Evolutionary conservation across 2,888 invertebrate genomes (phyloP).

Genomic region (Drosophila monieri): DNA sequence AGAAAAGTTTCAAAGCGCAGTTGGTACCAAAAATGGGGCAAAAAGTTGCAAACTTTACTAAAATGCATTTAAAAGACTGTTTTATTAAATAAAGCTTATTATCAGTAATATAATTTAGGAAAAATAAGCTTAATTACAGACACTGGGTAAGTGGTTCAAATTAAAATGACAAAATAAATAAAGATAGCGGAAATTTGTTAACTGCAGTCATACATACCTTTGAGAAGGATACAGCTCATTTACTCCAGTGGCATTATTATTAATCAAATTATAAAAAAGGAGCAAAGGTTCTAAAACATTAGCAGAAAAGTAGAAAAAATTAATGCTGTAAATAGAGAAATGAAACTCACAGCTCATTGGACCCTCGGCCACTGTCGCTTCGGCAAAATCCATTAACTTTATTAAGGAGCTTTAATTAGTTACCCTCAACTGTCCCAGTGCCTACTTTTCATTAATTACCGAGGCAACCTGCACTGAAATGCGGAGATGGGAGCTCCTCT

Average conservation of each 20-base stretch:
- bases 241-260: constrained; percentile 19
- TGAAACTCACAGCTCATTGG: constrained; percentile 55
- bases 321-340: constrained; percentile 49
- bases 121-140: background rate
- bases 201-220: constrained; percentile 5
- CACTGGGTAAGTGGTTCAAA: background rate
- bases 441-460: constrained; percentile 75
- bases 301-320: constrained; percentile 27
- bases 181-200: background rate
- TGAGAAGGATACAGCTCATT: constrained; percentile 28
- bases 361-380: constrained; percentile 11
- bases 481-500: constrained; percentile 44
- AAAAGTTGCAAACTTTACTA: constrained; percentile 4
- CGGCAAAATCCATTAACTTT: constrained; percentile 65
- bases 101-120: background rate
- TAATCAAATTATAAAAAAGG: constrained; percentile 12
- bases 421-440: constrained; percentile 43
- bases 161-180: no score
- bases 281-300: constrained; percentile 21
- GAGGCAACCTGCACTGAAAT: constrained; percentile 47
- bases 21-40: background rate
- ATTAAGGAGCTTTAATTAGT: constrained; percentile 73
- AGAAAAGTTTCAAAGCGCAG: background rate
- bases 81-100: background rate
- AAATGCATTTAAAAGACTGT: no score